phyloP scores from a whole-genome alignment of 2,113 vertebrate species.

The Delphinus delphis region DNA sequence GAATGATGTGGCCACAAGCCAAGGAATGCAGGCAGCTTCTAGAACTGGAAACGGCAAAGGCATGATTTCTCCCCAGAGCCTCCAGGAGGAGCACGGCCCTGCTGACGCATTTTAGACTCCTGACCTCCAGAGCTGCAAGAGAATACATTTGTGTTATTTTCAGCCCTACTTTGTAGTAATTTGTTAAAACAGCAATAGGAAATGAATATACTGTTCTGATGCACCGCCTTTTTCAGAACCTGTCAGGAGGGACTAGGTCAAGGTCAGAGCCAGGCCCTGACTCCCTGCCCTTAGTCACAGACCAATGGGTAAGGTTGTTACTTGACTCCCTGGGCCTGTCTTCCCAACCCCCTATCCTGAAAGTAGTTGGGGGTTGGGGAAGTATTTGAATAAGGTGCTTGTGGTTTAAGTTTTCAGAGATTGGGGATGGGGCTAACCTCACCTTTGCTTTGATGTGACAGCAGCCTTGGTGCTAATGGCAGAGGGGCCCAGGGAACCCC shows the following conservation, averaged over 20 bases:
- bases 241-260: background rate
- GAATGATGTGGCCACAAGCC: background rate
- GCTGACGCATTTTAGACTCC: background rate
- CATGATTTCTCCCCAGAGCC: accelerated
- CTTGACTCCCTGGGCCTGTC: background rate
- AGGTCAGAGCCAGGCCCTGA: background rate
- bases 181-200: background rate
- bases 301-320: background rate
- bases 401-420: background rate
- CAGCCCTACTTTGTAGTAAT: background rate
- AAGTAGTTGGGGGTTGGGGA: background rate
- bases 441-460: background rate
- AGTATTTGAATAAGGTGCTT: background rate
- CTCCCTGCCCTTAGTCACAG: background rate
- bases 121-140: background rate
- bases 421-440: background rate
- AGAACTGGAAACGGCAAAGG: background rate
- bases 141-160: background rate
- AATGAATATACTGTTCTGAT: background rate
- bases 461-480: background rate
- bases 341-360: background rate
- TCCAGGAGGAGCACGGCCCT: background rate
- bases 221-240: background rate
- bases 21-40: background rate
- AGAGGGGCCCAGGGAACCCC: background rate